phyloP scores from a whole-genome alignment of 2,888 invertebrate genomes.

The Mythimna vitellina region DNA sequence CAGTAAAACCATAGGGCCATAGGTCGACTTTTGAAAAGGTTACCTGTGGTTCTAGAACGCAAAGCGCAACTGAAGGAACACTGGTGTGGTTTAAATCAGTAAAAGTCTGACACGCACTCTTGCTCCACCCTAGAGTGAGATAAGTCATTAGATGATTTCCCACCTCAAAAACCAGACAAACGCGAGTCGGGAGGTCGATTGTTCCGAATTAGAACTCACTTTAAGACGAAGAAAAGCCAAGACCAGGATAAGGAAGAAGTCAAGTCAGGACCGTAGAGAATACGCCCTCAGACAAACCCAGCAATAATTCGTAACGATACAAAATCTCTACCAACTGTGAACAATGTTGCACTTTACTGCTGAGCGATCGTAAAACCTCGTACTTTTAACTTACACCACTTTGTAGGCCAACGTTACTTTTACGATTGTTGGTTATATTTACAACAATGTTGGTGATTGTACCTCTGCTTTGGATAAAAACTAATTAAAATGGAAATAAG shows the following conservation, averaged over 20 bases:
- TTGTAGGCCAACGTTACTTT: constrained; percentile 50
- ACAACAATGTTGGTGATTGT: constrained; percentile 55
- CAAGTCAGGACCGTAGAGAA: neutral
- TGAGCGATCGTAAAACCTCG: constrained; percentile 52
- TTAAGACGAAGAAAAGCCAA: no score
- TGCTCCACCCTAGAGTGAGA: no score
- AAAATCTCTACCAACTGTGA: constrained; percentile 33
- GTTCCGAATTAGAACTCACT: no score
- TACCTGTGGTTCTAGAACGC: no score
- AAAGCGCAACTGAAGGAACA: no score
- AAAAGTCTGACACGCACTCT: no score
- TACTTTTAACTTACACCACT: constrained; percentile 53
- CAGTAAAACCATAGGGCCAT: no score
- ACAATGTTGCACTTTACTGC: constrained; percentile 56
- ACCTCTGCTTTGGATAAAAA: neutral
- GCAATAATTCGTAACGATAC: constrained; percentile 28
- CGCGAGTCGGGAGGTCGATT: no score
- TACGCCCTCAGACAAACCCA: constrained; percentile 12
- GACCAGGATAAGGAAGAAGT: neutral
- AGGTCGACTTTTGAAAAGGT: no score
- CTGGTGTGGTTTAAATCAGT: no score
- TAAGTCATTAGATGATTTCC: no score
- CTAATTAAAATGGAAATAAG: constrained; percentile 35
- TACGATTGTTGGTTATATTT: constrained; percentile 39
- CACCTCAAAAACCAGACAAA: no score